These are phyloP conservation scores for Ooceraea biroi DNA, from an alignment of 1,140 invertebrate genomes.

Conservation along the genomic window DNA sequence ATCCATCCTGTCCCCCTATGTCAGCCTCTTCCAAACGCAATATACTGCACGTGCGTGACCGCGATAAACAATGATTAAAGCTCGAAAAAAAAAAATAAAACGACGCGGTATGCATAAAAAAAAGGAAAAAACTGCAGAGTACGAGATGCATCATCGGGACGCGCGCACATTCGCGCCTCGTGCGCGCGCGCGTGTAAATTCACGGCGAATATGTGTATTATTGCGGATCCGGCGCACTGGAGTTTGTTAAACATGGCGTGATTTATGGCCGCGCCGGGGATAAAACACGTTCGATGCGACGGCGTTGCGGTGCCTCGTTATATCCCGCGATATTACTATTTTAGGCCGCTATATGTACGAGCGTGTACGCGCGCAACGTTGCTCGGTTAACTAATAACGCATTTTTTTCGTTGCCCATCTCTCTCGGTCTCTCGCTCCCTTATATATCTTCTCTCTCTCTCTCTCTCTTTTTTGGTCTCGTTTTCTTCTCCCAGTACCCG, in stretches of 20 bases:
- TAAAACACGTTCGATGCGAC: conserved; percentile 72
- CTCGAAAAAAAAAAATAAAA: conserved; percentile 25
- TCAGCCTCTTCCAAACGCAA: conserved; percentile 21
- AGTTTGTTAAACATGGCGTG: conserved; percentile 71
- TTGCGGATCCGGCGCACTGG: conserved; percentile 50
- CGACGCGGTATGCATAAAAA: conserved; percentile 28
- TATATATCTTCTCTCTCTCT: neutral
- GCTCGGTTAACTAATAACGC: conserved; percentile 46
- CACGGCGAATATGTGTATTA: conserved; percentile 70
- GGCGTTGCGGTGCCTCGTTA: conserved; percentile 51
- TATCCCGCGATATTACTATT: conserved; percentile 62
- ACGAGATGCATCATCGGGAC: conserved; percentile 17
- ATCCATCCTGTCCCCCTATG: conserved; percentile 3
- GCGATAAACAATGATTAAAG: conserved; percentile 74
- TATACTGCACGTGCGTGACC: conserved; percentile 26
- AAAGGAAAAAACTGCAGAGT: neutral
- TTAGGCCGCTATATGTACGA: conserved; percentile 39
- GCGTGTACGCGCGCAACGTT: neutral
- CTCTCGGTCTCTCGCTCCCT: no score
- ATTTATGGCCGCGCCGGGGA: conserved; percentile 67
- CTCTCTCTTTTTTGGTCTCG: conserved; percentile 1
- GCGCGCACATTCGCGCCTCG: conserved; percentile 24
- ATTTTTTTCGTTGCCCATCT: conserved; percentile 2
- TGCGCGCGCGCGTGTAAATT: conserved; percentile 63
- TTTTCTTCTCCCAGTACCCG: conserved; percentile 2